Evolutionary conservation across 2,888 invertebrate species (phyloP).

Genomic region (Sceliomorpha sp.): DNA sequence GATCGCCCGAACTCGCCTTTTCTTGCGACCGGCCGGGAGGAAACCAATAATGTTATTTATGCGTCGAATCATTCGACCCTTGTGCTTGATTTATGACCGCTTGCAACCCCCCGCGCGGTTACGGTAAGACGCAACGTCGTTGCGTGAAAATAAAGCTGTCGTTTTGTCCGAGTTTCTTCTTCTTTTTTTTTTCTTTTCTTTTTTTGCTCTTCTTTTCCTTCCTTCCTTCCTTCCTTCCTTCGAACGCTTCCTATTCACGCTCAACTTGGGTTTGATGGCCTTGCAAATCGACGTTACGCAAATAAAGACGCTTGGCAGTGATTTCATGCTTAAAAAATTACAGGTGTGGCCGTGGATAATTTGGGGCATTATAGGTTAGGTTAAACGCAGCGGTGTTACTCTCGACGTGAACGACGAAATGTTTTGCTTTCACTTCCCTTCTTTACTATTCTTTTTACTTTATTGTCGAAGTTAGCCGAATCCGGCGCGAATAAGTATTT

Average conservation of each 20-base stretch:
- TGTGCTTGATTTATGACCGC: slow-evolving; percentile 69
- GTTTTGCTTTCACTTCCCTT: too few relatives aligned
- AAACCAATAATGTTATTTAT: slow-evolving; percentile 79
- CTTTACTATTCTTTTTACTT: too few relatives aligned
- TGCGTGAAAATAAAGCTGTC: slow-evolving; percentile 71
- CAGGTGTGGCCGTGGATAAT: slow-evolving; percentile 2
- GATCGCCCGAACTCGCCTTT: slow-evolving; percentile 25
- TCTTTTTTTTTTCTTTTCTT: neutral
- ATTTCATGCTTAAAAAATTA: neutral
- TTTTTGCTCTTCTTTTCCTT: neutral
- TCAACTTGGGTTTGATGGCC: too few relatives aligned
- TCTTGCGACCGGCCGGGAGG: slow-evolving; percentile 60
- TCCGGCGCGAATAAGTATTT: too few relatives aligned
- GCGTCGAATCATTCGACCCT: slow-evolving; percentile 73
- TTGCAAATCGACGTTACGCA: too few relatives aligned
- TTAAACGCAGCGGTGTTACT: too few relatives aligned
- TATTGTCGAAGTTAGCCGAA: too few relatives aligned
- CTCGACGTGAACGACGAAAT: too few relatives aligned
- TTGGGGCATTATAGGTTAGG: slow-evolving; percentile 1
- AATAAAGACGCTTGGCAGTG: neutral
- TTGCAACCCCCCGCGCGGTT: slow-evolving; percentile 60
- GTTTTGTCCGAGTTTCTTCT: slow-evolving; percentile 60
- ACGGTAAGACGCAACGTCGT: slow-evolving; percentile 59
- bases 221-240: neutral
- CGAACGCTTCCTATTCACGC: neutral